These are phyloP conservation scores for Pocillopora verrucosa DNA, from an alignment of 64 coral and sea anemone genomes.

Conservation along the genomic window DNA sequence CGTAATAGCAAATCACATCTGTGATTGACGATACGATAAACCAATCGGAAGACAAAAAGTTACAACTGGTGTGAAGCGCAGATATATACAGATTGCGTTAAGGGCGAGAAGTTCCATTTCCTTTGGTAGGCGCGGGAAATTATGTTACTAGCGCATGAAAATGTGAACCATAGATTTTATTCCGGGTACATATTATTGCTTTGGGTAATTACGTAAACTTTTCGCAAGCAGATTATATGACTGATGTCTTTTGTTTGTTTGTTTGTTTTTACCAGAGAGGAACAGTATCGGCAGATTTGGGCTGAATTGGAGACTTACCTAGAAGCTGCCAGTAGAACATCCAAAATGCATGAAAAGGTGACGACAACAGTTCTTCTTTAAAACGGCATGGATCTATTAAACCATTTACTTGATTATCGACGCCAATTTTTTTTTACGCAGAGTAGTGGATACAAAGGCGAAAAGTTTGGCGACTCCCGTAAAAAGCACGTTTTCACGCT, in stretches of 20 bases:
- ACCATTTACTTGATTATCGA: no score
- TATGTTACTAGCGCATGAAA: not conserved
- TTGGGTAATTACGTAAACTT: not conserved
- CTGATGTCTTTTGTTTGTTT: not conserved
- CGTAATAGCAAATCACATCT: not conserved
- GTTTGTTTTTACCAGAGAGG: constrained; percentile 54
- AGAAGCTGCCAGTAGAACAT: constrained; percentile 82
- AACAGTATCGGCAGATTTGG: constrained; percentile 92
- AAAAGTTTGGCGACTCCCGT: no score
- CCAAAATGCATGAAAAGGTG: constrained; percentile 96
- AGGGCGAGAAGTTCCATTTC: not conserved
- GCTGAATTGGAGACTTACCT: constrained; percentile 83
- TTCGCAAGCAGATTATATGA: not conserved
- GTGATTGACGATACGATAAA: not conserved
- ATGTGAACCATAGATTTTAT: no score
- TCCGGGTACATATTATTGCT: no score
- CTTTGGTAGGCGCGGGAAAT: not conserved
- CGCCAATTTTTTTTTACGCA: no score
- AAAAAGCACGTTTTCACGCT: no score
- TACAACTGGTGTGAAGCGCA: not conserved
- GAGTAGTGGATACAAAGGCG: no score
- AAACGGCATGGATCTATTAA: not conserved
- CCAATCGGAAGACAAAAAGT: not conserved
- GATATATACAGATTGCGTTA: not conserved
- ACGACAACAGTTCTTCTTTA: not conserved